Percentiles rank a stretch among this genome's conserved stretches.
Evolutionary conservation across 2,797 vertebrate species (phyloP).

Genomic region (Rhinophrynus dorsalis): DNA sequence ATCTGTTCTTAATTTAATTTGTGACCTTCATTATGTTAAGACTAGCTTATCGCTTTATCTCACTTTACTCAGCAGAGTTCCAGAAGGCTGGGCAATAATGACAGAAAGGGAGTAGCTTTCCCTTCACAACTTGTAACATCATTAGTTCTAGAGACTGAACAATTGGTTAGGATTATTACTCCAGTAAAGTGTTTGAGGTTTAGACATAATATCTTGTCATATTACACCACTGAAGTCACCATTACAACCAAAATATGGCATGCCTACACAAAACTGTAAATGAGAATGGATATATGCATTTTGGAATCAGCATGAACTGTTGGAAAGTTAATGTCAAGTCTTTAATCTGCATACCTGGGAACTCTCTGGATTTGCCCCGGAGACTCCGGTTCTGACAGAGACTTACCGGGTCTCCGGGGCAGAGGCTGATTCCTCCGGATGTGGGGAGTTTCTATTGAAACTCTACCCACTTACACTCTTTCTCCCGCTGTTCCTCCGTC

Average conservation of each 20-base stretch:
- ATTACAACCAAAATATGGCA: neutral
- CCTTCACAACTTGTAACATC: slow-evolving; percentile 27
- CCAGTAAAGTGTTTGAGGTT: slow-evolving; percentile 4
- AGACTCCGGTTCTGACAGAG: too few species aligned
- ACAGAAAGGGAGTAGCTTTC: slow-evolving; percentile 11
- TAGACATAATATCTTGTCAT: neutral
- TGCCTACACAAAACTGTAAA: neutral
- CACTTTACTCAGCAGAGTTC: slow-evolving; percentile 21
- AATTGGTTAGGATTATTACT: slow-evolving; percentile 26
- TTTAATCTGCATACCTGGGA: too few species aligned
- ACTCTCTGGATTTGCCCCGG: too few species aligned
- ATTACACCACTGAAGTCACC: neutral
- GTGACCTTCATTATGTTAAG: slow-evolving; percentile 29
- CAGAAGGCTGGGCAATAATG: slow-evolving; percentile 21
- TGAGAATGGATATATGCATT: neutral
- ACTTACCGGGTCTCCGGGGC: too few species aligned
- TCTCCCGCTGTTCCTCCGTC: too few species aligned
- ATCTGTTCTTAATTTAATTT: slow-evolving; percentile 32
- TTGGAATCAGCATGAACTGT: too few species aligned
- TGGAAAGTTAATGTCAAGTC: too few species aligned
- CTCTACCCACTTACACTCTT: too few species aligned
- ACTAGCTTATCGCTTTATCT: slow-evolving; percentile 10
- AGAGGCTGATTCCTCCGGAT: too few species aligned
- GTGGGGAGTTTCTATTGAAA: too few species aligned
- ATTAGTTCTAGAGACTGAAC: slow-evolving; percentile 39